Evolutionary conservation across 2,888 invertebrate species (phyloP).

Genomic region (Epirrita christyi): DNA sequence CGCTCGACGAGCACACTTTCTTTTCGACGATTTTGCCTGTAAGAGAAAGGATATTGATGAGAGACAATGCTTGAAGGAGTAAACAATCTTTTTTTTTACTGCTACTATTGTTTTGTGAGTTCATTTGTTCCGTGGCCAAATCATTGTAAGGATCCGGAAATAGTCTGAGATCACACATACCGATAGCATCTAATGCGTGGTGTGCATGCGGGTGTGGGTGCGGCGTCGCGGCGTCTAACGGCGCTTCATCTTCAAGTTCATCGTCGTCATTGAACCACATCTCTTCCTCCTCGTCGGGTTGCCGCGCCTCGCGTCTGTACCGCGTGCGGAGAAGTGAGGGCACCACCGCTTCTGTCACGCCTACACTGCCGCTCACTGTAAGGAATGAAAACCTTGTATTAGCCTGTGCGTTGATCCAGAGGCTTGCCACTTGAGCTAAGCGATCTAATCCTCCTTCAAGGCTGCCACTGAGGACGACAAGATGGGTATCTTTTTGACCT

Average conservation of each 20-base stretch:
- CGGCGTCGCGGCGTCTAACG: slow-evolving; percentile 66
- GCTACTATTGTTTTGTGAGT: too few relatives aligned
- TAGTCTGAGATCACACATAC: slow-evolving; percentile 43
- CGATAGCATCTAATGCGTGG: slow-evolving; percentile 79
- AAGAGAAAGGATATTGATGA: slow-evolving; percentile 37
- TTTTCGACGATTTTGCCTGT: slow-evolving; percentile 87
- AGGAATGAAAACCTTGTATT: slow-evolving; percentile 26
- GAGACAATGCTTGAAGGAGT: too few relatives aligned
- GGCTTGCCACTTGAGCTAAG: background rate
- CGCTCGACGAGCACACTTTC: slow-evolving; percentile 85
- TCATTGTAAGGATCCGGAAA: too few relatives aligned
- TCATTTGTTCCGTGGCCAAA: too few relatives aligned
- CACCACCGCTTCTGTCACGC: slow-evolving; percentile 85
- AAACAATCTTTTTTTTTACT: too few relatives aligned
- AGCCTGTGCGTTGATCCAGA: too few relatives aligned
- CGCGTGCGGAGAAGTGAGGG: slow-evolving; percentile 92
- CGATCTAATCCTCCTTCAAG: too few relatives aligned
- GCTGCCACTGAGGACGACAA: too few relatives aligned
- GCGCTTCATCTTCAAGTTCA: slow-evolving; percentile 93
- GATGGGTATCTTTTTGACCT: too few relatives aligned
- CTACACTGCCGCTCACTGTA: slow-evolving; percentile 74
- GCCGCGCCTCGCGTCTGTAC: slow-evolving; percentile 95
- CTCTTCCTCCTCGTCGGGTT: slow-evolving; percentile 98
- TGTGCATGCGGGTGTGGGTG: slow-evolving; percentile 64
- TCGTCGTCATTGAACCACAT: slow-evolving; percentile 99